Evolutionary conservation across 64 coral and sea anemone genomes (phyloP).

Genomic region (Platygyra sinensis): DNA sequence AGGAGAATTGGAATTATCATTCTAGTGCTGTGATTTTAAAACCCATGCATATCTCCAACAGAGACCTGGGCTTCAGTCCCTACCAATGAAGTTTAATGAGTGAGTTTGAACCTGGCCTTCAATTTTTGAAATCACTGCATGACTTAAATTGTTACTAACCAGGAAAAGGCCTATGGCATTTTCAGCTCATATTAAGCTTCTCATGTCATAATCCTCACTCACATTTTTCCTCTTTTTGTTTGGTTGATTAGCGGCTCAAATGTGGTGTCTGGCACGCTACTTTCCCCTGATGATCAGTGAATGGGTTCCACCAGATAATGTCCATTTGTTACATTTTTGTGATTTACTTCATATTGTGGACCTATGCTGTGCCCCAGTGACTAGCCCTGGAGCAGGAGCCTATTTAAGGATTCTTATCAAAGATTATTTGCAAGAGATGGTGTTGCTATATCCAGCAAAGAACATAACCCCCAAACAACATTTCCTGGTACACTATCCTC

Average conservation of each 20-base stretch:
- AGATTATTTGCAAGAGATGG: slow-evolving; percentile 37
- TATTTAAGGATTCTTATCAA: slow-evolving; percentile 33
- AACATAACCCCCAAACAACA: slow-evolving; percentile 38
- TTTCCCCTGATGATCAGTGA: slow-evolving; percentile 2
- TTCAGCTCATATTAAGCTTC: too few species aligned
- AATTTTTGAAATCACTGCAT: neutral
- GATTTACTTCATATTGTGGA: slow-evolving; percentile 32
- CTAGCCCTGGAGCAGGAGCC: neutral
- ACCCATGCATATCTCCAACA: too few species aligned
- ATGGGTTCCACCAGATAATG: slow-evolving; percentile 8
- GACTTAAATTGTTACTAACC: too few species aligned
- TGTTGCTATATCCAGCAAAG: slow-evolving; percentile 4
- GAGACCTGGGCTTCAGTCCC: too few species aligned
- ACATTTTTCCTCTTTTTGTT: neutral
- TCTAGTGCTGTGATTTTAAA: neutral
- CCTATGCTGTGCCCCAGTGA: slow-evolving; percentile 20
- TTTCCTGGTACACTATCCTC: slow-evolving; percentile 56
- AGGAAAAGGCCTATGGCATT: too few species aligned
- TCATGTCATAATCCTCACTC: neutral
- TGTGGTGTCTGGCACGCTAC: slow-evolving; percentile 31
- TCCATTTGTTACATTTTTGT: neutral
- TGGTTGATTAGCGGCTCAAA: slow-evolving; percentile 30
- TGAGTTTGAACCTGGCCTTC: too few species aligned
- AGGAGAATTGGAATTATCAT: neutral
- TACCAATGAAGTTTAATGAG: too few species aligned